Percentiles rank a stretch among this genome's conserved stretches.
Conservation (phyloP, 2,113 vertebrate species). For the Proteles cristata region DNA sequence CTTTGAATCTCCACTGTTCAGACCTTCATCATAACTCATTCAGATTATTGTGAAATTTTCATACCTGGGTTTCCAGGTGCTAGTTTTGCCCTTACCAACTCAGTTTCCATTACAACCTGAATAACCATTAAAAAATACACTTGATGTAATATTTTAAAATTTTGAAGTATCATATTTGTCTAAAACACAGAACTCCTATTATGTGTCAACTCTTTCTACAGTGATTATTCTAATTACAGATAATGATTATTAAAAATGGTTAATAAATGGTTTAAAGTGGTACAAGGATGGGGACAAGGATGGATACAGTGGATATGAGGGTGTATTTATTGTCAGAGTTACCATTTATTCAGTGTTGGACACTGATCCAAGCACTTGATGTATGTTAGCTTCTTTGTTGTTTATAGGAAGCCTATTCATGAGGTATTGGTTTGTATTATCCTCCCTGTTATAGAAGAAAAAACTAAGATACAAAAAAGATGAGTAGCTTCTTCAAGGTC, state of each 20-base stretch:
- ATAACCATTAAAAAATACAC: not conserved
- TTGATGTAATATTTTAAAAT: not conserved
- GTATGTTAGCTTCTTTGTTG: not conserved
- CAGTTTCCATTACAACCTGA: slow-evolving; percentile 8
- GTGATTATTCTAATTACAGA: not conserved
- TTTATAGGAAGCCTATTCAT: not conserved
- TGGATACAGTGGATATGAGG: not conserved
- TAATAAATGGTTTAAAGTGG: slow-evolving; percentile 6
- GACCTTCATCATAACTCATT: not conserved
- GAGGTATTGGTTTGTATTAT: not conserved
- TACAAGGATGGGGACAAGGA: not conserved
- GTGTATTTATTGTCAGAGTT: slow-evolving; percentile 6
- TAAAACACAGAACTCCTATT: slow-evolving; percentile 31
- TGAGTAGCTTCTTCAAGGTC: not conserved
- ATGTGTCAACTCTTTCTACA: not conserved
- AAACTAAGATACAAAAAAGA: not conserved
- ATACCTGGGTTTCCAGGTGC: not conserved
- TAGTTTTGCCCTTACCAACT: not conserved
- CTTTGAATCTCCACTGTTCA: not conserved
- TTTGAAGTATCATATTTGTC: not conserved
- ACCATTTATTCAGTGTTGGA: slow-evolving; percentile 9
- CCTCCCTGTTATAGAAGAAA: not conserved
- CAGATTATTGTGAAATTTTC: not conserved
- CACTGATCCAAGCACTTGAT: not conserved
- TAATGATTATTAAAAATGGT: slow-evolving; percentile 1